A percentile compares a stretch with the other conserved stretches of the same genome.
These are phyloP conservation scores for Saccostrea cuccullata DNA, from an alignment of 1,140 invertebrate genomes.

Conservation along the genomic window DNA sequence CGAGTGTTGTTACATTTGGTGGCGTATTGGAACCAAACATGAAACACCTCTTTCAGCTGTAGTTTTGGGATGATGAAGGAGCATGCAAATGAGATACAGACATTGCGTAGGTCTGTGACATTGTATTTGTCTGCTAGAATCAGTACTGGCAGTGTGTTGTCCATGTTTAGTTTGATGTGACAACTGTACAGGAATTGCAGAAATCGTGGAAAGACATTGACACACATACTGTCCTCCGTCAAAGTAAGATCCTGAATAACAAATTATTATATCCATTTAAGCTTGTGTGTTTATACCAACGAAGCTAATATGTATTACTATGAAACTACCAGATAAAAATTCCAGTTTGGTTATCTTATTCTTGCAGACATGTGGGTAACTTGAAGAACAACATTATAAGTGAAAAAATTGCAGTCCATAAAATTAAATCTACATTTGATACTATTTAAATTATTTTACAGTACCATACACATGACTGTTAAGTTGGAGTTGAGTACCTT, in stretches of 20 bases:
- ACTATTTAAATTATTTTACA: too few relatives aligned
- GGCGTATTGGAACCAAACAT: conserved; percentile 80
- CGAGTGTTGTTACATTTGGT: conserved; percentile 78
- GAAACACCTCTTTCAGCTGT: conserved; percentile 79
- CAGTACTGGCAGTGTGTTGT: conserved; percentile 77
- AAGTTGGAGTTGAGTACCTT: conserved; percentile 60
- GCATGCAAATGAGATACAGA: conserved; percentile 79
- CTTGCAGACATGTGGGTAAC: too few relatives aligned
- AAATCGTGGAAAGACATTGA: conserved; percentile 77
- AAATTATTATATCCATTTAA: background rate
- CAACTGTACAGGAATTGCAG: conserved; percentile 79
- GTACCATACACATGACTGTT: too few relatives aligned
- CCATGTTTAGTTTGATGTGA: conserved; percentile 77
- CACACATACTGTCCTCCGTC: conserved; percentile 76
- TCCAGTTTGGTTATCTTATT: too few relatives aligned
- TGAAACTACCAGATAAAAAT: too few relatives aligned
- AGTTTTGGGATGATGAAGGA: conserved; percentile 78
- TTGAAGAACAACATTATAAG: too few relatives aligned
- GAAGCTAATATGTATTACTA: too few relatives aligned
- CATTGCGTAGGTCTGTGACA: conserved; percentile 77
- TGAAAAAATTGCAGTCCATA: too few relatives aligned
- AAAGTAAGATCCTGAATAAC: conserved; percentile 75
- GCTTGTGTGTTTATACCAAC: background rate
- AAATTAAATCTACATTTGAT: too few relatives aligned
- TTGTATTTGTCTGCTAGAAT: conserved; percentile 80